Base-by-base conservation (phyloP, 2,113 vertebrate genomes). In the Psittacus erithacus region DNA sequence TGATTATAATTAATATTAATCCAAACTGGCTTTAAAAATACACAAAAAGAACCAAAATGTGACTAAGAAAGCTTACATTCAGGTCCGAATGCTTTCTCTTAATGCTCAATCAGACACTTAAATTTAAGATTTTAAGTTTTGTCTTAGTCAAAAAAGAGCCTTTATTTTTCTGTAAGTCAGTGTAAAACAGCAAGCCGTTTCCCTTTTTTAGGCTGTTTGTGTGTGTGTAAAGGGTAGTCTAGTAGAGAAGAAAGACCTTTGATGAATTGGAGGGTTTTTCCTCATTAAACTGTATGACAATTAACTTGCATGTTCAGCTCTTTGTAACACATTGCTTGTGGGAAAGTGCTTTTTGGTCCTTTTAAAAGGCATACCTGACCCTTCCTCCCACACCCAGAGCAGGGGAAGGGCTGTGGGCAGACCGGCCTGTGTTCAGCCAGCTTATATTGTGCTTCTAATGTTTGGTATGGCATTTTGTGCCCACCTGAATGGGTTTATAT, bases 371-470 rank as follows among this genome's bases (percentile, higher is more conserved):
- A 5, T 4, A 7, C 13, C 41, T n/a, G 67, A 29, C 14, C 17
- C 75, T 87, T 49, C n/a, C 49, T 75, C 63, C 52, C 3, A 3
- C 25, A 15, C 11, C 27, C 31, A 13, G 44, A 33, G 50, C n/a
- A 6, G 41, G 4, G 55, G 39, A 53, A 29, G 50, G 27, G 27
- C 49, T 13, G 7, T 5, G 25, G 49, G 12, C 25, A 27, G 62
- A 67, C 7, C 4, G 1, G 9, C 11, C 1, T 2, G 9, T 13
- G 33, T 22, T 57, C 23, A 20, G 28, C 4, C 29, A 13, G 14
- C 12, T 47, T 16, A 1, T 18, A 2, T 11, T 13, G 6, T 17
- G 7, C 41, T 41, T 15, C 33, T 8, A 4, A 39, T 6, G 10
- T 10, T 29, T 16, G 38, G 12, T 49, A 15, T 15, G 28, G 23